phyloP scores from a whole-genome alignment of 2,797 vertebrate genomes.

The Cynodonichthys magdalenae region DNA sequence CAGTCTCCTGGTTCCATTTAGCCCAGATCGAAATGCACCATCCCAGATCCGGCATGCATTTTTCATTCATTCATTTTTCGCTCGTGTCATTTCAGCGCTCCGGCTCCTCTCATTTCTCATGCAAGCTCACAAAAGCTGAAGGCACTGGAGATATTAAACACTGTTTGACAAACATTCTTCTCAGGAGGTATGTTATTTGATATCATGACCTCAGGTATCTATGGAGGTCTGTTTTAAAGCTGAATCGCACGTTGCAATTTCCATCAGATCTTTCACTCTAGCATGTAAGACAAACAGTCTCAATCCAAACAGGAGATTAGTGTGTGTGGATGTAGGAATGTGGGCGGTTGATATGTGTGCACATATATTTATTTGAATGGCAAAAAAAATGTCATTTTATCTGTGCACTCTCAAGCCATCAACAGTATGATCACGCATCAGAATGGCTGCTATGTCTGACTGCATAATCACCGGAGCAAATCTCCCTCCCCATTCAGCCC shows the following conservation, averaged over 20 bases:
- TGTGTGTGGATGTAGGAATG: constrained; percentile 13
- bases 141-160: constrained; percentile 41
- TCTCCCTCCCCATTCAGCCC: constrained; percentile 66
- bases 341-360: constrained; percentile 36
- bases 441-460: constrained; percentile 75
- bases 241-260: constrained; percentile 51
- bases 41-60: neutral
- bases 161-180: constrained; percentile 65
- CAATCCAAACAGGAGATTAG: constrained; percentile 31
- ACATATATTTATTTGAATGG: constrained; percentile 42
- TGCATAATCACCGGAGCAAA: constrained; percentile 75
- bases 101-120: constrained; percentile 6
- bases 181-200: constrained; percentile 48
- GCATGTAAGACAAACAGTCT: constrained; percentile 51
- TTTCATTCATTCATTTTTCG: constrained; percentile 4
- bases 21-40: constrained; percentile 1
- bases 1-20: constrained; percentile 22
- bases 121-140: constrained; percentile 23
- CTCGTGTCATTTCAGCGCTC: constrained; percentile 1
- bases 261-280: constrained; percentile 37
- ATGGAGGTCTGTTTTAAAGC: constrained; percentile 45
- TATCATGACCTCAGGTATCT: constrained; percentile 52
- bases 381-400: constrained; percentile 61
- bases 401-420: constrained; percentile 59
- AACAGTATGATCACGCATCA: constrained; percentile 72